phyloP scores from a whole-genome alignment of 2,888 invertebrate genomes.

The Venustoraphidia nigricollis region DNA sequence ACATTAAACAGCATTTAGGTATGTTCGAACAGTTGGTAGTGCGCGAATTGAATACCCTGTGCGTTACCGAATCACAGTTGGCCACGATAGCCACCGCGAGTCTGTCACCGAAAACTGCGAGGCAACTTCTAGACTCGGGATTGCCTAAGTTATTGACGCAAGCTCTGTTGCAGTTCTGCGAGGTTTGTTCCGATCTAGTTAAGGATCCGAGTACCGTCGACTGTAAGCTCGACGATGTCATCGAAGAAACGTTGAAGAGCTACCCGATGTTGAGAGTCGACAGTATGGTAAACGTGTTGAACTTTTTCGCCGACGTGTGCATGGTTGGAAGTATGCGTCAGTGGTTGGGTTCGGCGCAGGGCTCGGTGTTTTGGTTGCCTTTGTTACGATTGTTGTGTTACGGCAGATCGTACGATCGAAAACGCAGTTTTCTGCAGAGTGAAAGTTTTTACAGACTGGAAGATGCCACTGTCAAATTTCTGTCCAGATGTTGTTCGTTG shows the following conservation, averaged over 20 bases:
- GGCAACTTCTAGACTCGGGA: conserved; percentile 60
- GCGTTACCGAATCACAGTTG: conserved; percentile 47
- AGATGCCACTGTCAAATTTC: conserved; percentile 64
- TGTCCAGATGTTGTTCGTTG: conserved; percentile 70
- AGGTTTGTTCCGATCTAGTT: conserved; percentile 3
- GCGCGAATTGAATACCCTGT: conserved; percentile 36
- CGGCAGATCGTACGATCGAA: conserved; percentile 24
- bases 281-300: conserved; percentile 50
- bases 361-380: conserved; percentile 75
- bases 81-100: conserved; percentile 65
- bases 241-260: conserved; percentile 15
- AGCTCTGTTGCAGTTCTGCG: conserved; percentile 37
- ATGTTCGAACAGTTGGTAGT: conserved; percentile 35
- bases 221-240: conserved; percentile 15
- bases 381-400: conserved; percentile 60
- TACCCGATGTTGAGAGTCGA: conserved; percentile 37
- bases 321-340: conserved; percentile 69
- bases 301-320: conserved; percentile 69
- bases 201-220: conserved; percentile 13
- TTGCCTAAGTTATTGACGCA: conserved; percentile 47
- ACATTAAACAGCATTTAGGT: conserved; percentile 33
- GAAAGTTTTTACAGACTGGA: conserved; percentile 43
- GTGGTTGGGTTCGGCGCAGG: conserved; percentile 71
- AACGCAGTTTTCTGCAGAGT: background rate
- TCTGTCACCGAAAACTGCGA: conserved; percentile 63